These are phyloP conservation scores for Podargus strigoides DNA, from an alignment of 2,797 vertebrate genomes.

Conservation along the genomic window DNA sequence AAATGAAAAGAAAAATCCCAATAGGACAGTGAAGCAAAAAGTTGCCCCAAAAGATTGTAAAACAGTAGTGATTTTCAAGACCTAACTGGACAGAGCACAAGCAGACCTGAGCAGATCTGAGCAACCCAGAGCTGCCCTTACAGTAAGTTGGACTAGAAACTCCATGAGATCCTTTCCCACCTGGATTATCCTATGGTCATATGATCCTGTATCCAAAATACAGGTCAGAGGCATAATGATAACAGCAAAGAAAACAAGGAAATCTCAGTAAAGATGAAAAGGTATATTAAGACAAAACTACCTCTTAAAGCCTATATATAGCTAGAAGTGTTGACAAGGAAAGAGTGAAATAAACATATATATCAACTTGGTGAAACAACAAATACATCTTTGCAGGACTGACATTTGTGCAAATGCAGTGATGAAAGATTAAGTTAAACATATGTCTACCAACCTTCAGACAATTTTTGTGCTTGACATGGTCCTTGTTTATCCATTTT, in stretches of 20 bases:
- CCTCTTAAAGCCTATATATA: neutral
- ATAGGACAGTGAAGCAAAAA: neutral
- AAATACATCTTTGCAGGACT: neutral
- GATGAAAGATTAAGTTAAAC: neutral
- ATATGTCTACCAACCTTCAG: neutral
- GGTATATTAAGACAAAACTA: neutral
- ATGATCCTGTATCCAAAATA: neutral
- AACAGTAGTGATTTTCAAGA: neutral
- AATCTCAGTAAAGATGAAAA: neutral
- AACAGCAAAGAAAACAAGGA: neutral
- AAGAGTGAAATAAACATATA: neutral
- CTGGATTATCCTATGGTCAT: neutral
- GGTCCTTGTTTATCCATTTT: neutral
- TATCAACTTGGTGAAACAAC: neutral
- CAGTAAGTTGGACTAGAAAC: neutral
- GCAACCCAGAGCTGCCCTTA: neutral
- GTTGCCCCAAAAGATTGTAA: neutral
- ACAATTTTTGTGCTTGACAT: neutral
- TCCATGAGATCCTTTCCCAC: neutral
- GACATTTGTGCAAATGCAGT: neutral
- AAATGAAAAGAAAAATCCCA: neutral
- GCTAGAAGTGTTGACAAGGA: neutral
- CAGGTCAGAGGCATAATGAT: neutral
- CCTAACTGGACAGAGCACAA: neutral
- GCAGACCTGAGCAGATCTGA: neutral